Conservation (phyloP, 2,888 invertebrate genomes). For the Apoderus coryli region DNA sequence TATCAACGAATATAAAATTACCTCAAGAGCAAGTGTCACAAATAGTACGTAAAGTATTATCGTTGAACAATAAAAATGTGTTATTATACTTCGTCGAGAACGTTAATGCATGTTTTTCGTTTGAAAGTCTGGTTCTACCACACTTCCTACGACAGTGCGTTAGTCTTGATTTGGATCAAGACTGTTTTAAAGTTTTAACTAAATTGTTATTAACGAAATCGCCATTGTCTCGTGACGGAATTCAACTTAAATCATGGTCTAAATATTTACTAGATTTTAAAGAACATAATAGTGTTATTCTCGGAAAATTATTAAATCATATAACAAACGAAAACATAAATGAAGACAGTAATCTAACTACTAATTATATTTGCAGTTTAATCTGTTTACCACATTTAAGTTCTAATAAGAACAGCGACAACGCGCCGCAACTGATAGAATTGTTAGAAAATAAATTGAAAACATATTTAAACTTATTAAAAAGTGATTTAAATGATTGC, state of each 20-base stretch:
- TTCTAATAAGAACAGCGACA: slow-evolving; percentile 15
- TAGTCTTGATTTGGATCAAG: slow-evolving; percentile 37
- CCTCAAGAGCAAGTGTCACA: slow-evolving; percentile 59
- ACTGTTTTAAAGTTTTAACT: slow-evolving; percentile 44
- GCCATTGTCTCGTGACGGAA: slow-evolving; percentile 44
- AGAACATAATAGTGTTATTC: slow-evolving; percentile 29
- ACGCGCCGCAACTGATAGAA: too few species aligned
- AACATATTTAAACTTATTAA: slow-evolving; percentile 11
- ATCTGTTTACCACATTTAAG: slow-evolving; percentile 41
- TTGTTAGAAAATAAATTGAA: slow-evolving; percentile 22
- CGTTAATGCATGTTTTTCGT: slow-evolving; percentile 49
- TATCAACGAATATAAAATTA: slow-evolving; percentile 46
- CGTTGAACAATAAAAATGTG: slow-evolving; percentile 39
- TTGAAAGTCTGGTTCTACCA: slow-evolving; percentile 59
- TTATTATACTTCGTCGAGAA: slow-evolving; percentile 50
- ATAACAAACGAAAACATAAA: slow-evolving; percentile 30
- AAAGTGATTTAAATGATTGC: slow-evolving; percentile 6
- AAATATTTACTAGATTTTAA: slow-evolving; percentile 48
- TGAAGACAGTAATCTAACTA: slow-evolving; percentile 31
- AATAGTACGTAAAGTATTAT: slow-evolving; percentile 49
- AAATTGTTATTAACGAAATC: slow-evolving; percentile 53
- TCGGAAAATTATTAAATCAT: slow-evolving; percentile 30
- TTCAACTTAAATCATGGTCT: slow-evolving; percentile 45
- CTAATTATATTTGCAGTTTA: slow-evolving; percentile 35
- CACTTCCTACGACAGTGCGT: slow-evolving; percentile 45